Percentiles rank a stretch among this genome's conserved stretches.
Conservation (phyloP, 2,888 invertebrate species). For the Xanthorhoe spadicearia region DNA sequence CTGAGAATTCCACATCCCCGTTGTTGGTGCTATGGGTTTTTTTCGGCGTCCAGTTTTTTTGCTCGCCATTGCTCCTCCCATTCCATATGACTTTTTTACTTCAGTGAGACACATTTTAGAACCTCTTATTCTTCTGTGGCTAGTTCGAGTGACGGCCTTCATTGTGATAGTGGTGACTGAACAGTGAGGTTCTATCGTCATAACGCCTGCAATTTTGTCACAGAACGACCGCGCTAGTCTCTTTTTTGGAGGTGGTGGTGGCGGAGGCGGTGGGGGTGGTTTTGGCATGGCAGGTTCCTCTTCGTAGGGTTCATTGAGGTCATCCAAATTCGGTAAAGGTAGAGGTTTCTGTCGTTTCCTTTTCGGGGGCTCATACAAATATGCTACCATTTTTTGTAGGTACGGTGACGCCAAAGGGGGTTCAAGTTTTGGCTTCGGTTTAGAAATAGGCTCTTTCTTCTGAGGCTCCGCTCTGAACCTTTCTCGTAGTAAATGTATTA, state of each 20-base stretch:
- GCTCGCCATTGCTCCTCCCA: conserved; percentile 44
- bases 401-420: conserved; percentile 65
- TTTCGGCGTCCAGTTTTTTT: conserved; percentile 46
- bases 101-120: conserved; percentile 54
- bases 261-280: conserved; percentile 64
- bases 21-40: conserved; percentile 61
- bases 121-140: conserved; percentile 46
- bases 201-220: conserved; percentile 66
- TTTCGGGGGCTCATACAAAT: conserved; percentile 56
- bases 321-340: conserved; percentile 70
- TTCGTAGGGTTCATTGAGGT: conserved; percentile 67
- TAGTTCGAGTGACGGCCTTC: conserved; percentile 49
- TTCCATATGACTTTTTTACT: conserved; percentile 65
- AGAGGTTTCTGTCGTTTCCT: conserved; percentile 53
- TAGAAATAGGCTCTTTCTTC: conserved; percentile 41
- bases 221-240: conserved; percentile 61
- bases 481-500: conserved; percentile 59
- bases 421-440: conserved; percentile 54
- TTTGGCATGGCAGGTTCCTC: conserved; percentile 61
- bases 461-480: conserved; percentile 60
- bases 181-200: conserved; percentile 52
- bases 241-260: conserved; percentile 72
- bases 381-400: conserved; percentile 64
- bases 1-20: conserved; percentile 63
- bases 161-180: conserved; percentile 48